These are phyloP conservation scores for Xestia sexstrigata DNA, from an alignment of 2,888 invertebrate species.

Conservation along the genomic window DNA sequence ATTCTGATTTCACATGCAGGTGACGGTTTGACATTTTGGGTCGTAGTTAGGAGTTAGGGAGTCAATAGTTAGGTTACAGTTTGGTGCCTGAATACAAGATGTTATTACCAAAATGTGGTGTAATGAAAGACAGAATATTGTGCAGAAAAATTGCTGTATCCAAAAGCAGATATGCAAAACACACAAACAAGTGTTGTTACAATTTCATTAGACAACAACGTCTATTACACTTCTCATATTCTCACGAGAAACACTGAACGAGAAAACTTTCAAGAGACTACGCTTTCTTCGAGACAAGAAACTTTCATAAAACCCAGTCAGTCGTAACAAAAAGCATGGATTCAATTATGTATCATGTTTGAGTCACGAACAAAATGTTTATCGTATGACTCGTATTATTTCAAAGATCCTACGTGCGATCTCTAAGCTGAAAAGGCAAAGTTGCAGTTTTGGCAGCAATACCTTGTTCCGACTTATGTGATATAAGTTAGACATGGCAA, in stretches of 20 bases:
- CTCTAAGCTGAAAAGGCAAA: background rate
- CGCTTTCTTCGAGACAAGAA: conserved; percentile 25
- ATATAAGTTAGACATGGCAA: conserved; percentile 25
- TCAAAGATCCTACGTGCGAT: conserved; percentile 34
- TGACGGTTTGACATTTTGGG: conserved; percentile 34
- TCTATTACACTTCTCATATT: conserved; percentile 49
- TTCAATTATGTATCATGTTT: conserved; percentile 28
- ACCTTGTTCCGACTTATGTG: background rate
- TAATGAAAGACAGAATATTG: background rate
- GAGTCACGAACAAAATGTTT: conserved; percentile 8
- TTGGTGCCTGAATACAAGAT: background rate
- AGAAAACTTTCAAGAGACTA: conserved; percentile 54
- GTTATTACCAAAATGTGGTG: background rate
- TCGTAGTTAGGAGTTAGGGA: background rate
- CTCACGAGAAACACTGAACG: conserved; percentile 52
- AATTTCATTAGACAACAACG: conserved; percentile 49
- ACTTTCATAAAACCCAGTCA: conserved; percentile 50
- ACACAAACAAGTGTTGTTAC: conserved; percentile 25
- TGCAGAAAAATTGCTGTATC: background rate
- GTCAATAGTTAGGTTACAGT: conserved; percentile 20
- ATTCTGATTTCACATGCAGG: conserved; percentile 29
- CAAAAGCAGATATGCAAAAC: background rate
- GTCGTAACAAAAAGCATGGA: conserved; percentile 36
- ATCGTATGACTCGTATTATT: conserved; percentile 24
- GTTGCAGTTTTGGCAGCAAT: conserved; percentile 51